These are phyloP conservation scores for Mobula hypostoma DNA, from an alignment of 2,113 vertebrate genomes.

Conservation along the genomic window DNA sequence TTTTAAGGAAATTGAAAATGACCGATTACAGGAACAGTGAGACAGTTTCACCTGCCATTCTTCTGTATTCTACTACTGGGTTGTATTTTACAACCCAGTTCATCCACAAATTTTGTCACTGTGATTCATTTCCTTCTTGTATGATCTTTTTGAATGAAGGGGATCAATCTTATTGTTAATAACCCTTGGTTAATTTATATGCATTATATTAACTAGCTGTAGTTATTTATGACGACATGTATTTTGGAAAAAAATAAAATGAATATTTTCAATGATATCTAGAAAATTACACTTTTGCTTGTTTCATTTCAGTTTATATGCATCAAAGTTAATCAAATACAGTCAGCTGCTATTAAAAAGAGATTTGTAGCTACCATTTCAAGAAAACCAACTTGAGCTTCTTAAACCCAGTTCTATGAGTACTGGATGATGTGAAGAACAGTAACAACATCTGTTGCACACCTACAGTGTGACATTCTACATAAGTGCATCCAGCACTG, in stretches of 20 bases:
- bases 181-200: neutral
- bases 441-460: too few relatives aligned
- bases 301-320: neutral
- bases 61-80: neutral
- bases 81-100: slow-evolving; percentile 3
- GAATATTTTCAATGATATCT: neutral
- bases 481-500: neutral
- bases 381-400: neutral
- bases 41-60: neutral
- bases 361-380: neutral
- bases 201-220: neutral
- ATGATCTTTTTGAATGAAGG: neutral
- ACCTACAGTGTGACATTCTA: neutral
- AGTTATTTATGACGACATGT: neutral
- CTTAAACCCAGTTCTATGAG: neutral
- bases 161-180: neutral
- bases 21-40: slow-evolving; percentile 5
- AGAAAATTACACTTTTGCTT: neutral
- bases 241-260: neutral
- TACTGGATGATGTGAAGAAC: neutral
- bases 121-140: slow-evolving; percentile 3
- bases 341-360: neutral
- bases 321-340: neutral
- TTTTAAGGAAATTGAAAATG: slow-evolving; percentile 8
- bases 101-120: neutral